Evolutionary conservation across 2,888 invertebrate genomes (phyloP).

Genomic region (Heliconius charithonia): DNA sequence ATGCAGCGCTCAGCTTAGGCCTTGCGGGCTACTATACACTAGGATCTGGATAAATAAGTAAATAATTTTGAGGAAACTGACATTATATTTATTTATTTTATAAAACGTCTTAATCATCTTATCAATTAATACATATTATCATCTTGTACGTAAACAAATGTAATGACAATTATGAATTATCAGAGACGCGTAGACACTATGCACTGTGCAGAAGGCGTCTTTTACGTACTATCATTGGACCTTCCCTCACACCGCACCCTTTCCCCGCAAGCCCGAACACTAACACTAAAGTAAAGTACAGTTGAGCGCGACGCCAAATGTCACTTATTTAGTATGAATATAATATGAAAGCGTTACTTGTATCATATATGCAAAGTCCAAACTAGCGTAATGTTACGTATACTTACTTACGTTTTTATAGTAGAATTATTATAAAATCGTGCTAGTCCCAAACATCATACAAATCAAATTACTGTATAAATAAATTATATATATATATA

Average conservation of each 20-base stretch:
- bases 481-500: too few relatives aligned
- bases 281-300: not conserved
- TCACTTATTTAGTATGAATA: too few relatives aligned
- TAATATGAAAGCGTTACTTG: too few relatives aligned
- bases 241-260: not conserved
- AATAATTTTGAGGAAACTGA: not conserved
- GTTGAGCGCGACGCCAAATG: not conserved
- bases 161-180: not conserved
- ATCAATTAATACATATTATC: not conserved
- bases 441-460: too few relatives aligned
- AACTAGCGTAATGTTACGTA: too few relatives aligned
- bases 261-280: not conserved
- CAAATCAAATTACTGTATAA: too few relatives aligned
- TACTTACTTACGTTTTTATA: too few relatives aligned
- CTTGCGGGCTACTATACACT: not conserved
- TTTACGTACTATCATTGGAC: not conserved
- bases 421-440: too few relatives aligned
- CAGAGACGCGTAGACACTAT: not conserved
- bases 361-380: too few relatives aligned
- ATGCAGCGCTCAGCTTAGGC: not conserved
- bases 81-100: not conserved
- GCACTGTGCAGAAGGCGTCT: not conserved
- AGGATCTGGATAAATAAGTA: not conserved
- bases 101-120: not conserved
- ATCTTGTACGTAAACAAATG: not conserved